A percentile compares a stretch with the other conserved stretches of the same genome.
Evolutionary conservation across 1,140 invertebrate genomes (phyloP).

Genomic region (Colletes latitarsis): DNA sequence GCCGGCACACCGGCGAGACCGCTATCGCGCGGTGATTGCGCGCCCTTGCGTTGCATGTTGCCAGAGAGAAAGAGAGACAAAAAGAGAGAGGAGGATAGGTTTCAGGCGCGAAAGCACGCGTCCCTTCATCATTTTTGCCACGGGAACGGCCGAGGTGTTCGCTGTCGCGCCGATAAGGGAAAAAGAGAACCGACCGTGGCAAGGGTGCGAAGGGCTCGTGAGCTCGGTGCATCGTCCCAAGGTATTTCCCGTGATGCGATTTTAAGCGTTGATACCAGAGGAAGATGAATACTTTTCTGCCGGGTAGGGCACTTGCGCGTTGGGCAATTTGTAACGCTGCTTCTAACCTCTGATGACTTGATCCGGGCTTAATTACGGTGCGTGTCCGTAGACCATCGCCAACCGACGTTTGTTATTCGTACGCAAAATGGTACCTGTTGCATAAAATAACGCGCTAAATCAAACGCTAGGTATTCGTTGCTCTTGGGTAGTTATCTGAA

Average conservation of each 20-base stretch:
- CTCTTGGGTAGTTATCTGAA: too few species aligned
- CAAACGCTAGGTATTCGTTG: too few species aligned
- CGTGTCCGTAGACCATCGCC: too few species aligned
- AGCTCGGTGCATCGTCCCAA: neutral
- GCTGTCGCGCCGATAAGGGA: constrained; percentile 4
- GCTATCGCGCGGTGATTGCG: constrained; percentile 53
- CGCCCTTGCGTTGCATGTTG: constrained; percentile 17
- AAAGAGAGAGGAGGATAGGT: too few species aligned
- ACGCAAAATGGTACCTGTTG: too few species aligned
- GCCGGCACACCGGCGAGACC: constrained; percentile 40
- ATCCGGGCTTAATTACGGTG: too few species aligned
- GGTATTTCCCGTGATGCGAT: neutral
- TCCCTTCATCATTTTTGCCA: constrained; percentile 17
- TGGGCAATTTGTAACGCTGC: too few species aligned
- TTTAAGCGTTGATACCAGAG: neutral
- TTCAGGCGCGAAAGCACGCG: constrained; percentile 30
- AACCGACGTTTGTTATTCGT: too few species aligned
- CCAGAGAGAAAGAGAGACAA: neutral
- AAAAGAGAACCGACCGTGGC: neutral
- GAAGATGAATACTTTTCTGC: neutral
- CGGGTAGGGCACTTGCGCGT: too few species aligned
- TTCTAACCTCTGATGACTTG: too few species aligned
- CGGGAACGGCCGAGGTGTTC: neutral
- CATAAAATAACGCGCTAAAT: too few species aligned
- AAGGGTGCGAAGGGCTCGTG: neutral